Base-by-base conservation (phyloP, 2,113 vertebrate species). In the Procavia capensis region DNA sequence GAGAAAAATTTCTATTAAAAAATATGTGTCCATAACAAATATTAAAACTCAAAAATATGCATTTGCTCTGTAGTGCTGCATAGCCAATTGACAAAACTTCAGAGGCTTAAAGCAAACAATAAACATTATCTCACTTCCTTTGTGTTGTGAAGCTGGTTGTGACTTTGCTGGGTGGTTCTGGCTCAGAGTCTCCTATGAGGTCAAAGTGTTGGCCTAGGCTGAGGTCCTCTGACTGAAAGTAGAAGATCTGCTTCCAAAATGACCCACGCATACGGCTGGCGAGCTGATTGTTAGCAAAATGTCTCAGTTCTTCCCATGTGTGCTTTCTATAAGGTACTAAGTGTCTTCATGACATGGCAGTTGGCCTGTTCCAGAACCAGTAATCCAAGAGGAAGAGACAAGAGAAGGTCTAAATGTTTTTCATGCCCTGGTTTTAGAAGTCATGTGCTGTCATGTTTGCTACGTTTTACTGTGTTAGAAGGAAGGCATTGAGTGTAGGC, bases 1-100 rank as follows among this genome's bases (percentile, higher is more conserved):
- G 17, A 93, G n/a, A 14, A 83, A 22, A n/a, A 16, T 84, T 92
- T 68, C 54, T 66, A 70, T 85, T 72, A 75, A 76, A 87, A 90
- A 76, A n/a, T 45, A 47, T 27, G 11, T 59, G n/a, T 54, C 5
- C 25, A 31, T n/a, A 5, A 34, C 11, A 81, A 85, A 84, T 20
- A 84, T 68, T 1, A n/a, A 82, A 90, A 61, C 64, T 84, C 59
- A 64, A 93, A 70, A 19, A 85, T 74, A 70, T 59, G 2, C 36
- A 70, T 85, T 54, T 10, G 17, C 24, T 29, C 90, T 68, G 6
- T 66, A 63, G 4, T 34, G 14, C 84, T 20, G 39, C 47, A 68
- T 88, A 85, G 20, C 47, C 50, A 86, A 50, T 81, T 50, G 81
- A 5, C 34, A 36, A 8, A 31, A 76, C 36, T 0, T 66, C 74